Conservation (phyloP, 2,888 invertebrate genomes). For the Drosophila anomalata region DNA sequence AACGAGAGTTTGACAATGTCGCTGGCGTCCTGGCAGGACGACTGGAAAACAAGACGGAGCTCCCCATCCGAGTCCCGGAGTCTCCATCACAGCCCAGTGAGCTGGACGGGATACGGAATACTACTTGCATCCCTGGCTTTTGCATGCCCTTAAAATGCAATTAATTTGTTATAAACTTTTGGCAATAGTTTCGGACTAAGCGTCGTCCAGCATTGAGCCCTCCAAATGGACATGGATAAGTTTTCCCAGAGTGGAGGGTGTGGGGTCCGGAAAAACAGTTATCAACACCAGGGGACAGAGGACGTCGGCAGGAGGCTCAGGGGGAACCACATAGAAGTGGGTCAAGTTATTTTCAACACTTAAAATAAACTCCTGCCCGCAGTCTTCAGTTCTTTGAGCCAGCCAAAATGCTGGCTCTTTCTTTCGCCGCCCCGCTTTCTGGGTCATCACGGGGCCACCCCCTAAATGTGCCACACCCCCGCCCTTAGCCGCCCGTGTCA, state of each 20-base stretch:
- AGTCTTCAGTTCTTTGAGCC: conserved; percentile 9
- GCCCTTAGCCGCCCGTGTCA: conserved; percentile 31
- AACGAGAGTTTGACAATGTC: conserved; percentile 16
- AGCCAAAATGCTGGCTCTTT: conserved; percentile 35
- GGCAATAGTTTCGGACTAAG: conserved; percentile 43
- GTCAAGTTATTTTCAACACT: conserved; percentile 80
- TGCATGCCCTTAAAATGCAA: conserved; percentile 41
- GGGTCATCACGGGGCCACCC: conserved; percentile 52
- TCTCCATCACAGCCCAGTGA: conserved; percentile 10
- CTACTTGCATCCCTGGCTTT: conserved; percentile 24
- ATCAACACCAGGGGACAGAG: conserved; percentile 53
- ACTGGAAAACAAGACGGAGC: not conserved
- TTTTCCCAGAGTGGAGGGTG: conserved; percentile 14
- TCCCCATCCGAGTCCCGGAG: not conserved
- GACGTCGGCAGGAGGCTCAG: not conserved
- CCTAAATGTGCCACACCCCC: conserved; percentile 13
- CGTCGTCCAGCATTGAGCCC: conserved; percentile 35
- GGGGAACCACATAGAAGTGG: conserved; percentile 56
- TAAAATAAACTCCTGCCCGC: conserved; percentile 55
- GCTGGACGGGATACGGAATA: conserved; percentile 19
- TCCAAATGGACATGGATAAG: conserved; percentile 51
- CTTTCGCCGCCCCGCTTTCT: conserved; percentile 54
- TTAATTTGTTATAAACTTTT: conserved; percentile 49
- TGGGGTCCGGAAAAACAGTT: conserved; percentile 39
- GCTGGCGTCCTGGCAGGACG: not conserved